Percentiles rank a stretch among this genome's conserved stretches.
phyloP scores from a whole-genome alignment of 1,140 invertebrate genomes.

The Ctenoplectra terminalis region DNA sequence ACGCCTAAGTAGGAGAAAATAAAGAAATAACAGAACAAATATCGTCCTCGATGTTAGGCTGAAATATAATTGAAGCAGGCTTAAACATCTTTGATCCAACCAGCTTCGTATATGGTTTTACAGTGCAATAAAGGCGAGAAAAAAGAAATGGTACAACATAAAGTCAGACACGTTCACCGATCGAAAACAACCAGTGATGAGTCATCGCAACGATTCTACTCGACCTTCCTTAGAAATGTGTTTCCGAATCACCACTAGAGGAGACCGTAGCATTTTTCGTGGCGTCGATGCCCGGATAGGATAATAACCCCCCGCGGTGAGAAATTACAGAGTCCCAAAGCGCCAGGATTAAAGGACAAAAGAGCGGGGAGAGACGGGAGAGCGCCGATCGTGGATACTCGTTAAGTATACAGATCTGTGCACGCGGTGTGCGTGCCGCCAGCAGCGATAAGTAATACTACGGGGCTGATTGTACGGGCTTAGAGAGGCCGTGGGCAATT shows the following conservation, averaged over 20 bases:
- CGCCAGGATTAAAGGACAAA: slow-evolving; percentile 52
- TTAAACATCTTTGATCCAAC: too few species aligned
- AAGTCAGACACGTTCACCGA: background rate
- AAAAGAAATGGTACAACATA: too few species aligned
- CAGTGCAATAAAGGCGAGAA: background rate
- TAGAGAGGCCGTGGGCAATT: slow-evolving; percentile 39
- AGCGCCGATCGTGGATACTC: slow-evolving; percentile 46
- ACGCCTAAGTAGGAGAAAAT: too few species aligned
- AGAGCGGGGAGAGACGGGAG: slow-evolving; percentile 25
- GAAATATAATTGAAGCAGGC: too few species aligned
- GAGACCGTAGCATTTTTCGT: slow-evolving; percentile 10
- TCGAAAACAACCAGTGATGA: background rate
- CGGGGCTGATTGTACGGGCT: slow-evolving; percentile 25
- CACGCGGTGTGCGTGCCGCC: slow-evolving; percentile 52
- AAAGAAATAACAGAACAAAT: too few species aligned
- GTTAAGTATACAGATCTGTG: slow-evolving; percentile 34
- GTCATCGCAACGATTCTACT: background rate
- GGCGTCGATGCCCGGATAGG: background rate
- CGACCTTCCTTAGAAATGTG: background rate
- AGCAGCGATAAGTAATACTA: slow-evolving; percentile 48
- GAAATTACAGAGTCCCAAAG: slow-evolving; percentile 46
- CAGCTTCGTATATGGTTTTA: too few species aligned
- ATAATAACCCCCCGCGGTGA: slow-evolving; percentile 39
- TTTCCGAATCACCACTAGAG: background rate
- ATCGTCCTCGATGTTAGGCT: too few species aligned